These are phyloP conservation scores for Sarcophaga subvicina DNA, from an alignment of 2,888 invertebrate genomes.

Conservation along the genomic window DNA sequence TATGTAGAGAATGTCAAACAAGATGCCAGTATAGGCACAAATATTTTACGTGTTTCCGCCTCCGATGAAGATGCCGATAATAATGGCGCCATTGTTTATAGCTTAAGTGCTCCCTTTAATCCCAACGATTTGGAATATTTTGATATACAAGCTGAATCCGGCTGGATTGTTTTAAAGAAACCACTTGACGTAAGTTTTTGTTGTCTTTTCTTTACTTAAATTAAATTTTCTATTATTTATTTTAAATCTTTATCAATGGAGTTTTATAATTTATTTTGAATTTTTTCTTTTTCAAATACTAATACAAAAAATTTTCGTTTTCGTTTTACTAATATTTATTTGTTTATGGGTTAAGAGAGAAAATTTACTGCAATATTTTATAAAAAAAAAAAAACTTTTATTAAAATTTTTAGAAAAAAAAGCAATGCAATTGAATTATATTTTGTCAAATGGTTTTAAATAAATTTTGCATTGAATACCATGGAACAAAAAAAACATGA, in stretches of 20 bases:
- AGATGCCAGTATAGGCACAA: constrained; percentile 97
- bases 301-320: neutral
- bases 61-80: constrained; percentile 98
- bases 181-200: constrained; percentile 96
- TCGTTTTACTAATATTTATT: constrained; percentile 29
- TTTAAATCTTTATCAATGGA: constrained; percentile 23
- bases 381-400: neutral
- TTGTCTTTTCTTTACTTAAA: constrained; percentile 39
- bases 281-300: constrained; percentile 4
- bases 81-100: constrained; percentile 97
- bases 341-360: neutral
- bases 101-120: constrained; percentile 93
- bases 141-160: constrained; percentile 97
- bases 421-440: no score
- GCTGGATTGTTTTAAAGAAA: constrained; percentile 97
- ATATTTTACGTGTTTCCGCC: constrained; percentile 96
- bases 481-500: no score
- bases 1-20: constrained; percentile 98
- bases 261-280: neutral
- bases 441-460: no score
- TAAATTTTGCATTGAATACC: no score
- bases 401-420: no score
- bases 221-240: constrained; percentile 4
- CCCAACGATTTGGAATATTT: constrained; percentile 96
- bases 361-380: constrained; percentile 41